Conservation (phyloP, 2,888 invertebrate species). For the Acanthosepion pharaonis region DNA sequence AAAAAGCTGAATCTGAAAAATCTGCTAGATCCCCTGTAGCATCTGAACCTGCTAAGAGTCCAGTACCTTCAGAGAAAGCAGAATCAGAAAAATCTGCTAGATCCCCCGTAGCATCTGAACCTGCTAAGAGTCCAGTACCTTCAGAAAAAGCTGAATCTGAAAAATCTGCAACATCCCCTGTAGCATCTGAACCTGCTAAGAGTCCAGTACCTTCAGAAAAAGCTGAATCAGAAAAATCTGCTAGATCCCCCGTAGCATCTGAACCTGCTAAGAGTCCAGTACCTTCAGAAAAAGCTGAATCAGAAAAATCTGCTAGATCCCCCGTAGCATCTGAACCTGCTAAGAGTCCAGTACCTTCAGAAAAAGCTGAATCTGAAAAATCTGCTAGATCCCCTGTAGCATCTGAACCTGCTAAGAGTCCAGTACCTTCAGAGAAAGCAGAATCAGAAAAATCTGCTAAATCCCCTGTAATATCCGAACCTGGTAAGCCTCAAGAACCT, state of each 20-base stretch:
- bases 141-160: background rate
- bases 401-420: too few species aligned
- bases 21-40: background rate
- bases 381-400: background rate
- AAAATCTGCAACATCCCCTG: background rate
- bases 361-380: slow-evolving; percentile 35
- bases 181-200: background rate
- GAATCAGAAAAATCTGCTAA: background rate
- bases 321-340: background rate
- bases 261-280: background rate
- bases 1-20: slow-evolving; percentile 25
- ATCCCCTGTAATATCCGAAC: background rate
- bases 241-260: background rate
- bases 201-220: background rate
- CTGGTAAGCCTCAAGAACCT: background rate
- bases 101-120: background rate
- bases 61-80: background rate
- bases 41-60: too few species aligned
- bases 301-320: background rate
- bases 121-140: background rate
- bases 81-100: background rate
- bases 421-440: background rate
- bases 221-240: background rate
- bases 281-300: background rate
- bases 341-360: background rate